A percentile compares a stretch with the other conserved stretches of the same genome.
Evolutionary conservation across 2,888 invertebrate genomes (phyloP).

Genomic region (Hirtodrosophila confusa): DNA sequence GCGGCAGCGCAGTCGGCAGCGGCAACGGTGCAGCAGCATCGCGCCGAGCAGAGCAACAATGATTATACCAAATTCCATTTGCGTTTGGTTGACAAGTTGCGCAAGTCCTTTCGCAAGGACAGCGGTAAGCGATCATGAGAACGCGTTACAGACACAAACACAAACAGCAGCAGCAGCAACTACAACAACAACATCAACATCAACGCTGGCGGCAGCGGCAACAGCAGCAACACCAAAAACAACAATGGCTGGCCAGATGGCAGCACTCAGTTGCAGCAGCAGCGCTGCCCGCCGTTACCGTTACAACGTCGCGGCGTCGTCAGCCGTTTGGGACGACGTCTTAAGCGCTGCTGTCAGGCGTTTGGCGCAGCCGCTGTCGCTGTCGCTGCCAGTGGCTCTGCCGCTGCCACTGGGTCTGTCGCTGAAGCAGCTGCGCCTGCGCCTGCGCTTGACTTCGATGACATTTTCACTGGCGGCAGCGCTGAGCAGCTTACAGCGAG

Average conservation of each 20-base stretch:
- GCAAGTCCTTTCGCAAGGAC: conserved; percentile 87
- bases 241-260: conserved; percentile 19
- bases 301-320: conserved; percentile 43
- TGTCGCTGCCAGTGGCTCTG: conserved; percentile 6
- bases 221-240: conserved; percentile 23
- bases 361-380: conserved; percentile 35
- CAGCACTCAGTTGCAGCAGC: conserved; percentile 7
- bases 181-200: conserved; percentile 12
- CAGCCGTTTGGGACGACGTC: conserved; percentile 73
- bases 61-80: conserved; percentile 90
- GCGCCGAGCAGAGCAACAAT: conserved; percentile 83
- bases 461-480: conserved; percentile 41
- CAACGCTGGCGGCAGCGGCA: conserved; percentile 11
- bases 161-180: conserved; percentile 15
- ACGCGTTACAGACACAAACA: conserved; percentile 44
- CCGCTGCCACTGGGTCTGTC: conserved; percentile 10
- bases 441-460: neutral
- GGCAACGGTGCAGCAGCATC: conserved; percentile 54
- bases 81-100: conserved; percentile 89
- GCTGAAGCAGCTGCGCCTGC: conserved; percentile 1
- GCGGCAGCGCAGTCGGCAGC: conserved; percentile 58
- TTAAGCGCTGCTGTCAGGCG: conserved; percentile 71
- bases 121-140: conserved; percentile 82
- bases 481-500: conserved; percentile 60
- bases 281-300: conserved; percentile 10